Evolutionary conservation across 2,888 invertebrate genomes (phyloP), one percentile per base, ranked within the genome.

Genomic region (Hecatera dysodea): DNA sequence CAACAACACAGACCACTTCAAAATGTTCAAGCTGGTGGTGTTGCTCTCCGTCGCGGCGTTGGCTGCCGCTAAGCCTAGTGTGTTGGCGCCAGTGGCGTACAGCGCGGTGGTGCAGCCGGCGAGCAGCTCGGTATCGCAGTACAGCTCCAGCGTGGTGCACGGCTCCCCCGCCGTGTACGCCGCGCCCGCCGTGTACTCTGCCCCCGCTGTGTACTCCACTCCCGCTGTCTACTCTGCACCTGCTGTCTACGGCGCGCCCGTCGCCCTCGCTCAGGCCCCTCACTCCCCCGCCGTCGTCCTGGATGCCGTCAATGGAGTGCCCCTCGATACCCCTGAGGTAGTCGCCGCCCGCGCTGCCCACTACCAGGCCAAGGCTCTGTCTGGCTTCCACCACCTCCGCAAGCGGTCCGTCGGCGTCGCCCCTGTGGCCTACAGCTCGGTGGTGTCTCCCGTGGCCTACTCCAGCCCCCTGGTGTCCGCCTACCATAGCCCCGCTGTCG

Each of bases 11-110:
- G 93, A 95, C 93, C 94, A 74, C 75, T 75, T 75, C 80, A 95
- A 89, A 88, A 96, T 96, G 96, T 93, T 87, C 89, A 95, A 95
- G 91, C 90, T 96, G 96, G 96, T 97, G 96, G 96, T 96, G 93
- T 96, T 97, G 95, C 96, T 96, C 90, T 96, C 96, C 88, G 92
- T 97, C 77, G 90, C 96, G 89, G 96, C 97, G 87, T 86, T 97
- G 90, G 97, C 95, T 80, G 96, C 93, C 80, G 97, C 97, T 90
- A 96, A 94, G 90, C 96, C 96, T 17, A 71, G 90, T 59, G 63
- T 90, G 50, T 87, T 93, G 70, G 87, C 88, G 27, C 93, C 93
- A 1, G 12, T 91, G 86, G 89, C 90, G 2, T 94, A 94, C 89
- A 87, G 88, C 74, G 84, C 91, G 75, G 90, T 92, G 55, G 88